phyloP scores from a whole-genome alignment of 1,140 invertebrate species.

The Nasonia longicornis region DNA sequence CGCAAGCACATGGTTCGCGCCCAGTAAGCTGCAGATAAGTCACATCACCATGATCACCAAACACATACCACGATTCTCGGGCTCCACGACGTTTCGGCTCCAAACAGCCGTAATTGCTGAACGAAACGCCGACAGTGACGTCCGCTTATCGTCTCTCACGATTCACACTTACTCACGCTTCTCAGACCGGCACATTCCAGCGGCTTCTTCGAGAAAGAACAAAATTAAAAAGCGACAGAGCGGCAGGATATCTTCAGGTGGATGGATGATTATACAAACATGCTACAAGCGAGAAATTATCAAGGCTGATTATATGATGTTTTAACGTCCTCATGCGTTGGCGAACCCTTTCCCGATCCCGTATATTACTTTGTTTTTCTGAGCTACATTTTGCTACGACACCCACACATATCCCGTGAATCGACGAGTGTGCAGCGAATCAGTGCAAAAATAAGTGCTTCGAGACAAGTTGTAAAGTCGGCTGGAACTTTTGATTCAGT shows the following conservation, averaged over 20 bases:
- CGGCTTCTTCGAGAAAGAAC: conserved; percentile 9
- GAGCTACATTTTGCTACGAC: neutral
- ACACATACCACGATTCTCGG: conserved; percentile 41
- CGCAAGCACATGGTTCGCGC: conserved; percentile 56
- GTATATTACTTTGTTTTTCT: conserved; percentile 27
- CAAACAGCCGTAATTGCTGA: neutral
- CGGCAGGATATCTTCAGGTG: neutral
- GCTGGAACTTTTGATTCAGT: conserved; percentile 37
- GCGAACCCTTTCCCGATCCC: neutral
- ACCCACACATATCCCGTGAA: conserved; percentile 7
- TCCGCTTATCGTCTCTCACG: conserved; percentile 49
- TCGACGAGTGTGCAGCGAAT: conserved; percentile 6
- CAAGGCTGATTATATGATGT: conserved; percentile 7
- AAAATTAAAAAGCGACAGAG: neutral
- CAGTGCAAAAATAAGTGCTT: neutral
- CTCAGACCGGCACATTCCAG: conserved; percentile 14
- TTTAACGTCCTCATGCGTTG: neutral
- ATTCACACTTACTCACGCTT: conserved; percentile 40
- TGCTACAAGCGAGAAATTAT: neutral
- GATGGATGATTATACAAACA: neutral
- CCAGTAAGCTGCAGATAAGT: conserved; percentile 47
- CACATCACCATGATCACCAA: conserved; percentile 41
- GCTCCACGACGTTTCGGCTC: conserved; percentile 54
- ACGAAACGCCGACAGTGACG: conserved; percentile 53
- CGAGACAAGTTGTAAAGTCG: neutral